These are phyloP conservation scores for Coryphaenoides rupestris DNA, from an alignment of 2,113 vertebrate species.

Conservation along the genomic window DNA sequence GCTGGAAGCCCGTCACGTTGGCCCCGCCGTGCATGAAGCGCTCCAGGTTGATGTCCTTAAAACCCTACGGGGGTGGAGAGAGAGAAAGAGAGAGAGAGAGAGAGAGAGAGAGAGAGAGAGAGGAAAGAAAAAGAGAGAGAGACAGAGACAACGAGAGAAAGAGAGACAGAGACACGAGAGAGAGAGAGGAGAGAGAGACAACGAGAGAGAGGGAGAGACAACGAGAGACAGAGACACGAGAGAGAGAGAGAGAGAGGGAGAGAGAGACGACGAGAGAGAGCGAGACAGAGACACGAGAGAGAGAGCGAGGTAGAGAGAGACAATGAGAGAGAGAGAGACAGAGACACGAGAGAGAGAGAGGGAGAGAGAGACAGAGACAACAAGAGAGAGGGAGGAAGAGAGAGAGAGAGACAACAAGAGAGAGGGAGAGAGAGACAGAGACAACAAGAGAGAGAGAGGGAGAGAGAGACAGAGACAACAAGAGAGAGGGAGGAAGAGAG, in stretches of 20 bases:
- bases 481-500: slow-evolving; percentile 9
- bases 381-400: background rate
- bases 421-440: background rate
- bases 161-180: slow-evolving; percentile 5
- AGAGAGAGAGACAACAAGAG: slow-evolving; percentile 5
- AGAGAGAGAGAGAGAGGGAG: background rate
- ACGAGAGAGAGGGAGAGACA: slow-evolving; percentile 24
- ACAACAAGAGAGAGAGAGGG: background rate
- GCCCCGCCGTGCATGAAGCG: slow-evolving; percentile 98
- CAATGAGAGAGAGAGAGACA: slow-evolving; percentile 4
- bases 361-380: background rate
- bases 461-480: too few species aligned
- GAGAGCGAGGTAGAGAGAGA: background rate
- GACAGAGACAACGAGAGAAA: slow-evolving; percentile 1
- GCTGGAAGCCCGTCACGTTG: slow-evolving; percentile 97
- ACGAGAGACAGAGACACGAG: slow-evolving; percentile 23
- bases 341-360: background rate
- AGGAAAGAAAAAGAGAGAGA: background rate
- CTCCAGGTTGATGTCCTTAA: slow-evolving; percentile 98
- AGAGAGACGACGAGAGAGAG: background rate
- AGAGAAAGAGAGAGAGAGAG: slow-evolving; percentile 8
- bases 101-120: background rate
- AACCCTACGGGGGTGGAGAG: slow-evolving; percentile 76
- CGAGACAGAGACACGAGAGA: background rate
- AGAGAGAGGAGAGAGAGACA: slow-evolving; percentile 20